Percentiles rank a stretch among this genome's conserved stretches.
phyloP scores from a whole-genome alignment of 2,113 vertebrate species.

The Lathamus discolor region DNA sequence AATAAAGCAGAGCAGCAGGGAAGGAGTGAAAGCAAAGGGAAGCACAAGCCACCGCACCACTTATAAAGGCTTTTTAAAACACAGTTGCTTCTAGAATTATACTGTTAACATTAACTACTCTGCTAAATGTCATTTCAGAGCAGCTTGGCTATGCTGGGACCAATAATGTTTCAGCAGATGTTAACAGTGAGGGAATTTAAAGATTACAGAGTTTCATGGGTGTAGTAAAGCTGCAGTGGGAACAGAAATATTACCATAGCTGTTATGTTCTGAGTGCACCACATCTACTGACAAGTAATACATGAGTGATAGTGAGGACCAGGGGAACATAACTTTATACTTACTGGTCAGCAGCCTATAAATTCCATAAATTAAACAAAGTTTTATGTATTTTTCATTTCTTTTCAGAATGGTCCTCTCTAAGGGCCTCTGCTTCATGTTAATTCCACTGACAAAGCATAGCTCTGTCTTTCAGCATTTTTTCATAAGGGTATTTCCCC shows the following conservation, averaged over 20 bases:
- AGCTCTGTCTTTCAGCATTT: slow-evolving; percentile 35
- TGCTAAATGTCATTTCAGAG: slow-evolving; percentile 84
- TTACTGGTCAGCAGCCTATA: slow-evolving; percentile 85
- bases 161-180: slow-evolving; percentile 97
- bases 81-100: slow-evolving; percentile 76
- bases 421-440: slow-evolving; percentile 63
- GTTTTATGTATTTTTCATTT: slow-evolving; percentile 82
- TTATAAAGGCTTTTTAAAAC: slow-evolving; percentile 74
- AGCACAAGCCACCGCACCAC: not conserved
- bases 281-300: slow-evolving; percentile 81
- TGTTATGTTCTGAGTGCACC: slow-evolving; percentile 84
- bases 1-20: not conserved
- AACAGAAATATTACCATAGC: slow-evolving; percentile 85
- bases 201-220: slow-evolving; percentile 91
- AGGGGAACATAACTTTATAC: slow-evolving; percentile 81
- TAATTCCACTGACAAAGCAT: slow-evolving; percentile 54
- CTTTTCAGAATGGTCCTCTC: slow-evolving; percentile 72
- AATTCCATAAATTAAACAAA: slow-evolving; percentile 83
- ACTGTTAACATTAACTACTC: slow-evolving; percentile 82
- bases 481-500: not conserved
- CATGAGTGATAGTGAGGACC: slow-evolving; percentile 79
- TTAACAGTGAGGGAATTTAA: slow-evolving; percentile 97
- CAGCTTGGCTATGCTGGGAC: slow-evolving; percentile 88
- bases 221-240: slow-evolving; percentile 93
- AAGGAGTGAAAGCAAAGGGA: slow-evolving; percentile 6